Evolutionary conservation across 2,113 vertebrate species (phyloP), one percentile per base, ranked within the genome.

Genomic region (Aegithalos caudatus): DNA sequence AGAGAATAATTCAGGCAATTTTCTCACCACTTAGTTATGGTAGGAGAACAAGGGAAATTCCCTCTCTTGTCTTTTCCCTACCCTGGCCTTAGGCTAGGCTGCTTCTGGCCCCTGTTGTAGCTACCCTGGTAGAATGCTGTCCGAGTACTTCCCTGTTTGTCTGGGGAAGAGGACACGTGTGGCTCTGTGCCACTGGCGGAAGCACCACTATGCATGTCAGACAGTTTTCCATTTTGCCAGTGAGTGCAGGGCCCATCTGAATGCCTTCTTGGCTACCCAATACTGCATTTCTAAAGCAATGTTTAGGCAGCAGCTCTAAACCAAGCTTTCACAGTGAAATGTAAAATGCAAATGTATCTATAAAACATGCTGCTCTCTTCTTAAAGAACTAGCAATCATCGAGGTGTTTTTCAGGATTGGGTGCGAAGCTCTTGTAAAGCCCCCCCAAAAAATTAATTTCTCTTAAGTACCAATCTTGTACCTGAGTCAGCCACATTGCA

Each of bases 101-200:
- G 3, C 23, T 85, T 57, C 18, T 56, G 29, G 47, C 27, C 71
- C 2, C 21, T 54, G 0, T 1, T 35, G 25, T 4, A 42, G 45
- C 23, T 67, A 3, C 23, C 35, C 31, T 15, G 37, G 22, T 35
- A 38, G 79, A 76, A 53, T 7, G 14, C 12, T 19, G 20, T 28
- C 10, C 0, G 21, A 50, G 19, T 14, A 14, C 8, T 29, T 27
- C 12, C 28, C 37, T 3, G 29, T n/a, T 35, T 45, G 6, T 6
- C 10, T 45, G 57, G 38, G 48, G 29, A 60, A 35, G 5, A 2
- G 20, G 57, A 19, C 8, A 5, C 0, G 0, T 7, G 38, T 2
- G 16, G 50, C 16, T 33, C 35, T n/a, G 35, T 81, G 64, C 64
- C 5, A 0, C 37, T 38, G 73, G 57, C 44, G 50, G 65, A 7